phyloP scores from a whole-genome alignment of 2,113 vertebrate species.

The Lonchura striata region DNA sequence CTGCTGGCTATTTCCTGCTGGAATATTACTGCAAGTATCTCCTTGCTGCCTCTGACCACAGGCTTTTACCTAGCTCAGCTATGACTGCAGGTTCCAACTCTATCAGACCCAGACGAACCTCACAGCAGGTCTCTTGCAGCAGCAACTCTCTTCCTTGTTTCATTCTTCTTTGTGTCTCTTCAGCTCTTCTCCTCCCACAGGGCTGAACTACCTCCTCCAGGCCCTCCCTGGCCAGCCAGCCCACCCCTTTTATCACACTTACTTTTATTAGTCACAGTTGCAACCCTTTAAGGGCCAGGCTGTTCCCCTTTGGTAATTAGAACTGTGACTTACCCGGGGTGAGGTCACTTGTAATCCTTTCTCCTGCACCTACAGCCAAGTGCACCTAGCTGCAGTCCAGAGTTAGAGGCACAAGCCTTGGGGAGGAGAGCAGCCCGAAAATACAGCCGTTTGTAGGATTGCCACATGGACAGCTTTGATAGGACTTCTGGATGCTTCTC shows the following conservation, averaged over 20 bases:
- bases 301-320: not conserved
- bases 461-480: not conserved
- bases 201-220: not conserved
- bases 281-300: not conserved
- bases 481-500: not conserved
- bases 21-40: not conserved
- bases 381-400: not conserved
- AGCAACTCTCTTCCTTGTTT: not conserved
- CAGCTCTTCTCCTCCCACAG: not conserved
- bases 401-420: not conserved
- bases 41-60: not conserved
- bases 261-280: not conserved
- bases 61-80: not conserved
- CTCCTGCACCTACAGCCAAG: not conserved
- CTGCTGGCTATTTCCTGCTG: not conserved
- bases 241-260: not conserved
- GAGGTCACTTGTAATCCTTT: not conserved
- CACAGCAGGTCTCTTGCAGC: not conserved
- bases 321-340: not conserved
- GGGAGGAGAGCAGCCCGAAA: not conserved
- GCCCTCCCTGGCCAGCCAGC: not conserved
- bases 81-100: not conserved
- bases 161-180: not conserved
- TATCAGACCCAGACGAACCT: not conserved
- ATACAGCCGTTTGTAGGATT: not conserved